Percentiles rank a stretch among this genome's conserved stretches.
Evolutionary conservation across 2,888 invertebrate species (phyloP).

Genomic region (Anoncus sp.): DNA sequence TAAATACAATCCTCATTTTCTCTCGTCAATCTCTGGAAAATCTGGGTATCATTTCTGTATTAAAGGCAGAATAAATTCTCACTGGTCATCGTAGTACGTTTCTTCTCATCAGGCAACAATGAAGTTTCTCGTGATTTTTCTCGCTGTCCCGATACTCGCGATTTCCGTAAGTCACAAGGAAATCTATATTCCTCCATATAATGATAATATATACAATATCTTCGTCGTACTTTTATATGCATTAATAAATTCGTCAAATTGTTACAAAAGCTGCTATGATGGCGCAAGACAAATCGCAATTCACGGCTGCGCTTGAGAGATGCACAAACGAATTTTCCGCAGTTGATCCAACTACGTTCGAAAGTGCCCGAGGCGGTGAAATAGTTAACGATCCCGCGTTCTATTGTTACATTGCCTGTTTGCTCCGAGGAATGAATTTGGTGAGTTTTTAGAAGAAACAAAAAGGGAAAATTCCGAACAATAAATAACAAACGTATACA

Average conservation of each 20-base stretch:
- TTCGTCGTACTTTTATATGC: not conserved
- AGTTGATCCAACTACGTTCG: conserved; percentile 46
- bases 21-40: conserved; percentile 8
- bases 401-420: conserved; percentile 60
- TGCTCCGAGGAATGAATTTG: conserved; percentile 56
- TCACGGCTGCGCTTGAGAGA: conserved; percentile 26
- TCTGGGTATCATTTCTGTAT: not conserved
- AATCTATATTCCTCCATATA: not conserved
- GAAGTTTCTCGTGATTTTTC: conserved; percentile 50
- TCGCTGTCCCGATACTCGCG: conserved; percentile 44
- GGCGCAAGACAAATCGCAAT: conserved; percentile 45
- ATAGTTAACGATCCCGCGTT: conserved; percentile 56
- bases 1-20: conserved; percentile 10
- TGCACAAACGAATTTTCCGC: conserved; percentile 35
- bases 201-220: not conserved
- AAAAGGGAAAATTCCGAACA: not conserved
- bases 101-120: conserved; percentile 16
- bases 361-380: conserved; percentile 54
- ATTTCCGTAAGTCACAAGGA: conserved; percentile 41
- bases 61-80: conserved; percentile 5
- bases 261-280: conserved; percentile 50
- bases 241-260: not conserved
- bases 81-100: not conserved
- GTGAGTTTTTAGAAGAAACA: conserved; percentile 35
- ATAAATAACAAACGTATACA: no score